Conservation (phyloP, 2,888 invertebrate genomes). For the Hesperia comma region DNA sequence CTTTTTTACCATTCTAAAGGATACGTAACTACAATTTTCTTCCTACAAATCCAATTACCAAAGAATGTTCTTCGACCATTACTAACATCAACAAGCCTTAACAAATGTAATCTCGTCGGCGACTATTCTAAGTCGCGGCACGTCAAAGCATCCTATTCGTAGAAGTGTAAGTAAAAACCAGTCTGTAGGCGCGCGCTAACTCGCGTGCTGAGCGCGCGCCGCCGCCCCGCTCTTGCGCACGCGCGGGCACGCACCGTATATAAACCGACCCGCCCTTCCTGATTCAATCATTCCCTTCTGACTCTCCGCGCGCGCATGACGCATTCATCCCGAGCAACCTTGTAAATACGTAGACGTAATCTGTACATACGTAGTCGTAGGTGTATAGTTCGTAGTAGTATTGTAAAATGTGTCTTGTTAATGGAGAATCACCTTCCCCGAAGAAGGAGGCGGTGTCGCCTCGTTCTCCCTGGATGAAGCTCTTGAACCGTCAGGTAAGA, state of each 20-base stretch:
- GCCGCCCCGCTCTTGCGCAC: constrained; percentile 62
- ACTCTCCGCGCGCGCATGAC: constrained; percentile 70
- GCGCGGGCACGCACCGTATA: constrained; percentile 57
- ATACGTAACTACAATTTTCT: neutral
- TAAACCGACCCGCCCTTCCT: constrained; percentile 75
- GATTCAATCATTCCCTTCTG: constrained; percentile 77
- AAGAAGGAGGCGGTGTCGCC: constrained; percentile 74
- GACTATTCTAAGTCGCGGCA: constrained; percentile 67
- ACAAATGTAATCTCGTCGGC: constrained; percentile 57
- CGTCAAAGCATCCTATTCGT: constrained; percentile 77
- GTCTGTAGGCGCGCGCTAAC: constrained; percentile 76
- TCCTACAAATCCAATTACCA: neutral
- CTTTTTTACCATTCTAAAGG: neutral
- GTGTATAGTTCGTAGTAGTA: constrained; percentile 65
- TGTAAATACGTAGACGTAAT: constrained; percentile 75
- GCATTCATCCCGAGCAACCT: constrained; percentile 56
- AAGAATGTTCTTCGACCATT: constrained; percentile 17
- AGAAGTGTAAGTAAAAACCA: constrained; percentile 76
- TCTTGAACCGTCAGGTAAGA: constrained; percentile 83
- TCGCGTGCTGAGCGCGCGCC: constrained; percentile 65
- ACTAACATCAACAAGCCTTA: constrained; percentile 58
- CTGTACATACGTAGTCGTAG: constrained; percentile 59
- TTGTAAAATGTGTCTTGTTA: constrained; percentile 81
- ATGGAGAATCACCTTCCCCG: constrained; percentile 74
- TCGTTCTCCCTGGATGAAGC: constrained; percentile 84